Evolutionary conservation across 2,888 invertebrate species (phyloP).

Genomic region (Pseudolycoriella hygida): DNA sequence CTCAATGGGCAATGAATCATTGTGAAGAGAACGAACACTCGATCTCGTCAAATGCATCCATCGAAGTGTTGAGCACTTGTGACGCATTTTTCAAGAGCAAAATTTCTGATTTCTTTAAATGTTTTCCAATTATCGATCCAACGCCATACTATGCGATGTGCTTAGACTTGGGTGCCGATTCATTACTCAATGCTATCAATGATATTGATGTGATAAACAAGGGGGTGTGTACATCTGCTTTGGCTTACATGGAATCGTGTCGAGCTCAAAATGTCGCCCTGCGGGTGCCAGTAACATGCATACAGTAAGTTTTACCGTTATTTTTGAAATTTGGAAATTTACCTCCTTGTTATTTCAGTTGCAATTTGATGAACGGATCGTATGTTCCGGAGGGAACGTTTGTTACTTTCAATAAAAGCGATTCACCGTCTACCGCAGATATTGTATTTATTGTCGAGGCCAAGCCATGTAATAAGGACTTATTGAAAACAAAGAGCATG

Average conservation of each 20-base stretch:
- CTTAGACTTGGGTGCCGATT: slow-evolving; percentile 30
- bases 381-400: slow-evolving; percentile 59
- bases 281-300: slow-evolving; percentile 63
- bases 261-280: slow-evolving; percentile 53
- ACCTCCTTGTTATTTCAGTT: slow-evolving; percentile 31
- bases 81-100: slow-evolving; percentile 46
- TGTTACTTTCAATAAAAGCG: slow-evolving; percentile 37
- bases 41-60: slow-evolving; percentile 8
- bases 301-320: slow-evolving; percentile 38
- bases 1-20: slow-evolving; percentile 33
- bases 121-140: slow-evolving; percentile 47
- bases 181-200: slow-evolving; percentile 17
- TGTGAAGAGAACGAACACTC: slow-evolving; percentile 12
- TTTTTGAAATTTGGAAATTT: not conserved
- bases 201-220: slow-evolving; percentile 22
- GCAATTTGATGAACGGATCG: slow-evolving; percentile 48
- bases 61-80: slow-evolving; percentile 31
- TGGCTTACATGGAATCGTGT: slow-evolving; percentile 69
- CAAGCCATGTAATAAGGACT: slow-evolving; percentile 58
- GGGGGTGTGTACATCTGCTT: slow-evolving; percentile 55
- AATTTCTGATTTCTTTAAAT: slow-evolving; percentile 48
- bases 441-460: slow-evolving; percentile 82
- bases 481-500: slow-evolving; percentile 46
- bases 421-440: slow-evolving; percentile 55
- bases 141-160: slow-evolving; percentile 46